Evolutionary conservation across 92 coral and sea anemone genomes (phyloP).

Genomic region (Parazoanthus swiftii): DNA sequence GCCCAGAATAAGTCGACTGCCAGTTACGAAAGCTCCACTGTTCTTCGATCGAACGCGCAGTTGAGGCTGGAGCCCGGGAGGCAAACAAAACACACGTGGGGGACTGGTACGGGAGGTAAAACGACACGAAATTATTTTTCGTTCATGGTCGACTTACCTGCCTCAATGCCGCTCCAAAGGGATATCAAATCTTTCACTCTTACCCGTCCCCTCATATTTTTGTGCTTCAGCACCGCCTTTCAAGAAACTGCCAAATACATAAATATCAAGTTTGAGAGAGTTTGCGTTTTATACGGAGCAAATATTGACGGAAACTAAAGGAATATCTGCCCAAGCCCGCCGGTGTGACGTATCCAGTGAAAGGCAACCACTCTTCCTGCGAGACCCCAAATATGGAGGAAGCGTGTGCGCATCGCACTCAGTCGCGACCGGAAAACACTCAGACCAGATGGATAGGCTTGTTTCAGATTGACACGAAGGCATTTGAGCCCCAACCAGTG

Average conservation of each 20-base stretch:
- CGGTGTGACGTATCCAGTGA: slow-evolving; percentile 5
- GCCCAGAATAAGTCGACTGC: not conserved
- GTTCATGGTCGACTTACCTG: slow-evolving; percentile 16
- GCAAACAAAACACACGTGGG: slow-evolving; percentile 26
- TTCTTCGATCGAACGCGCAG: not conserved
- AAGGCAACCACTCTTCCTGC: slow-evolving; percentile 2
- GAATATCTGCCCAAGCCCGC: slow-evolving; percentile 21
- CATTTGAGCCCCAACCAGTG: not conserved
- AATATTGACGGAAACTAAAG: slow-evolving; percentile 22
- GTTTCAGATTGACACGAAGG: not conserved
- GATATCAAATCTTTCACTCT: slow-evolving; percentile 22
- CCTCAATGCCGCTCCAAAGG: slow-evolving; percentile 3
- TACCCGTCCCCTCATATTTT: slow-evolving; percentile 13
- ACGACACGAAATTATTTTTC: not conserved
- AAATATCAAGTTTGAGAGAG: not conserved
- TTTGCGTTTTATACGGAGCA: not conserved
- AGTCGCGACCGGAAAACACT: slow-evolving; percentile 8
- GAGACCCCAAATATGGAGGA: not conserved
- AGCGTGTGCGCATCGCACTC: not conserved
- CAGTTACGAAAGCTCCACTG: not conserved
- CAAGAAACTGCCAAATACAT: not conserved
- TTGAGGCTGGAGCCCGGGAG: slow-evolving; percentile 19
- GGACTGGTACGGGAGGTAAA: slow-evolving; percentile 22
- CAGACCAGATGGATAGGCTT: not conserved
- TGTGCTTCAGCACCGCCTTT: not conserved